These are phyloP conservation scores for Batillaria attramentaria DNA, from an alignment of 1,140 invertebrate genomes.

Conservation along the genomic window DNA sequence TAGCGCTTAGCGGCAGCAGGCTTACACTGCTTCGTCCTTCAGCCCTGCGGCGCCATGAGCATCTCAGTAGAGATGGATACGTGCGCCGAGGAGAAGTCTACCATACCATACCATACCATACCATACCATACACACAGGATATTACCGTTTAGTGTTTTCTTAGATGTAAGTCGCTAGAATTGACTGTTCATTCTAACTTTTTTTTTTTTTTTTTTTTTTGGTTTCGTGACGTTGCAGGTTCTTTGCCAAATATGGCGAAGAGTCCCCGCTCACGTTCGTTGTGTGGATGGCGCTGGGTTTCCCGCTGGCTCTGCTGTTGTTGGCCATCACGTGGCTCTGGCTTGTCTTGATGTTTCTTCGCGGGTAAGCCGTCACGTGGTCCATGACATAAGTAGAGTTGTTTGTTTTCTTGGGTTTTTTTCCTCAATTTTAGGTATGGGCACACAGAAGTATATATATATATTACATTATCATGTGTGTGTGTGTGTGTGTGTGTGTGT, in stretches of 20 bases:
- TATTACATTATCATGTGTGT: neutral
- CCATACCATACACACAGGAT: too few relatives aligned
- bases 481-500: neutral
- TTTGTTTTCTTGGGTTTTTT: neutral
- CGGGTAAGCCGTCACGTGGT: neutral
- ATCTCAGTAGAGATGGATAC: too few relatives aligned
- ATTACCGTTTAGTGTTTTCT: too few relatives aligned
- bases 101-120: too few relatives aligned
- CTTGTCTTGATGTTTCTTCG: constrained; percentile 57
- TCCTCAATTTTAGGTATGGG: too few relatives aligned
- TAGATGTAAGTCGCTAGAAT: too few relatives aligned
- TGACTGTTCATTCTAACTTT: too few relatives aligned
- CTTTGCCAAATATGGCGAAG: constrained; percentile 23
- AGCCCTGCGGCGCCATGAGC: too few relatives aligned
- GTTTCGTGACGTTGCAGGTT: neutral
- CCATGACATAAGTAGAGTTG: neutral
- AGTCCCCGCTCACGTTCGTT: constrained; percentile 61
- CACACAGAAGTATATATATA: neutral
- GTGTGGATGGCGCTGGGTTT: constrained; percentile 70
- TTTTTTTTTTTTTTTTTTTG: too few relatives aligned
- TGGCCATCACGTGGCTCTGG: constrained; percentile 65
- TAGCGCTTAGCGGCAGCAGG: too few relatives aligned
- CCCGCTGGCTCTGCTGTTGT: constrained; percentile 62
- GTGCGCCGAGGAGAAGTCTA: too few relatives aligned
- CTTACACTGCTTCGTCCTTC: too few relatives aligned